Conservation (phyloP, 1,140 invertebrate species). For the Tribolium madens region DNA sequence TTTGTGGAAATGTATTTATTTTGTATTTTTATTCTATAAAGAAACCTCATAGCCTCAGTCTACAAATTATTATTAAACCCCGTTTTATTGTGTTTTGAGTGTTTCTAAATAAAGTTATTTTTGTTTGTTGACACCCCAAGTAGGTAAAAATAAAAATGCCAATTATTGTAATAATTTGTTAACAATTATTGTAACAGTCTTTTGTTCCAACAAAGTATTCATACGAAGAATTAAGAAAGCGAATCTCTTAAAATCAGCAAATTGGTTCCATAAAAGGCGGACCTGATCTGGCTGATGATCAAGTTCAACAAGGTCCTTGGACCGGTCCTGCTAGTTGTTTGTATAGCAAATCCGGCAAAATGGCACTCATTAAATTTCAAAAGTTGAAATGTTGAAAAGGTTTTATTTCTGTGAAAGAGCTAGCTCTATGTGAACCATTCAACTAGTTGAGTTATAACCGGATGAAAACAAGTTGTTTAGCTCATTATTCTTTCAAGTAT, state of each 20-base stretch:
- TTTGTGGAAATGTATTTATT: neutral
- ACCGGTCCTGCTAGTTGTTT: neutral
- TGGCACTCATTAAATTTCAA: neutral
- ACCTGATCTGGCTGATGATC: neutral
- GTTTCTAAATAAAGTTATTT: neutral
- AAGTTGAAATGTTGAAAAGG: neutral
- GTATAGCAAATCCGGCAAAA: neutral
- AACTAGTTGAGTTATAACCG: neutral
- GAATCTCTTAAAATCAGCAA: too few species aligned
- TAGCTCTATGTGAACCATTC: too few species aligned
- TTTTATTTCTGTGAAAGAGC: neutral
- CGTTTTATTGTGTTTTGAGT: neutral
- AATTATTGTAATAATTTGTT: too few species aligned
- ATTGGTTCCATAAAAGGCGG: neutral
- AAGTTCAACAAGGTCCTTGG: neutral
- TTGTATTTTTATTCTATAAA: neutral
- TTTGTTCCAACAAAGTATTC: too few species aligned
- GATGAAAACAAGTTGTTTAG: neutral
- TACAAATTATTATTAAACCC: neutral
- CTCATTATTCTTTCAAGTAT: neutral
- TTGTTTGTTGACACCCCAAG: neutral
- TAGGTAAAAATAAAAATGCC: too few species aligned
- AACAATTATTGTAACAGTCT: too few species aligned
- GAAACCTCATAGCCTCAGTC: neutral
- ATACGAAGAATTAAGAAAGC: too few species aligned